Conservation (phyloP, 2,113 vertebrate species). For the Chascanopsetta lugubris region DNA sequence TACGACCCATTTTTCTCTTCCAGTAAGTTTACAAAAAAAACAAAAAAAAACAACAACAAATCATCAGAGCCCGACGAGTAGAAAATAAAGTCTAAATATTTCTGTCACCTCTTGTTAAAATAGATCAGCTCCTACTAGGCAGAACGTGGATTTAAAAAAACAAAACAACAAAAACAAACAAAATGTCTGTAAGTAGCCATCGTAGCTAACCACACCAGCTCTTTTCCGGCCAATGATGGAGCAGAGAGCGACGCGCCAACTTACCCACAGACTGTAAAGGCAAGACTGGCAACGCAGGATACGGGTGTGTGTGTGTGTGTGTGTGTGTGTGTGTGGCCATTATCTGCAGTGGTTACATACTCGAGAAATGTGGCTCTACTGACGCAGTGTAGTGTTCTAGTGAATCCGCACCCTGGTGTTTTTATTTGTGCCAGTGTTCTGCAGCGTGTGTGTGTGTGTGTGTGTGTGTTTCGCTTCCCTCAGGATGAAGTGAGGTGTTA, state of each 20-base stretch:
- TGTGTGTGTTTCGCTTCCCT: slow-evolving; percentile 21
- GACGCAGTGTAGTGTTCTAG: slow-evolving; percentile 53
- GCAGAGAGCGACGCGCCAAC: slow-evolving; percentile 19
- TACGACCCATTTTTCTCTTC: slow-evolving; percentile 68
- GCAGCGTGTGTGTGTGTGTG: slow-evolving; percentile 7
- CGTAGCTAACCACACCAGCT: slow-evolving; percentile 50
- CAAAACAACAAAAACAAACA: slow-evolving; percentile 25
- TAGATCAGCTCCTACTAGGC: slow-evolving; percentile 71
- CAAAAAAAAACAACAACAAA: slow-evolving; percentile 53
- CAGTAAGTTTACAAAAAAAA: slow-evolving; percentile 49
- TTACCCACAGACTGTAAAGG: slow-evolving; percentile 62
- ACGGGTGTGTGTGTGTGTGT: slow-evolving; percentile 43
- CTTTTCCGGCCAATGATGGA: slow-evolving; percentile 13
- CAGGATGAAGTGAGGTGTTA: slow-evolving; percentile 65
- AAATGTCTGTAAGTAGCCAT: slow-evolving; percentile 43
- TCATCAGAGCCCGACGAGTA: slow-evolving; percentile 55
- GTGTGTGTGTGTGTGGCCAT: slow-evolving; percentile 27
- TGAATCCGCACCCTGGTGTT: slow-evolving; percentile 50
- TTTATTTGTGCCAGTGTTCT: slow-evolving; percentile 40
- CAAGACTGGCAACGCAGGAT: slow-evolving; percentile 68
- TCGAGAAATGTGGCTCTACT: slow-evolving; percentile 45
- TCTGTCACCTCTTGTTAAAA: slow-evolving; percentile 66
- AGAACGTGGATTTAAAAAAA: slow-evolving; percentile 44
- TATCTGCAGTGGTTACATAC: slow-evolving; percentile 67
- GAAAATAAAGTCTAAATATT: slow-evolving; percentile 51